Base-by-base conservation (phyloP, 2,888 invertebrate genomes). In the Drosophila ustulata region DNA sequence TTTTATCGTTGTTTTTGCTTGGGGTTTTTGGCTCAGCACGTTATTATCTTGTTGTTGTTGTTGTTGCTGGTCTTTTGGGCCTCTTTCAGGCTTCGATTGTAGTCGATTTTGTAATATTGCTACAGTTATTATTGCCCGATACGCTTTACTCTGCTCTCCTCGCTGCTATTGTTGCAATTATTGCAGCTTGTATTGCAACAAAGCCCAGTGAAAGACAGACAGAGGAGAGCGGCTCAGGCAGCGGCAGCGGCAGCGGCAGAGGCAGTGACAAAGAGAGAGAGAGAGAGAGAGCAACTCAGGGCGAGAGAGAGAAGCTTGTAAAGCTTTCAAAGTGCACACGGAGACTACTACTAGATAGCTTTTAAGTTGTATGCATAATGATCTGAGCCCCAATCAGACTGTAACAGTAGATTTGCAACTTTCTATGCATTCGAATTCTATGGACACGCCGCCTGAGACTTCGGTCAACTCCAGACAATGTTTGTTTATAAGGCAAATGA, bases 31-130 rank as follows among this genome's bases (percentile, higher is more conserved):
- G 34, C 59, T 70, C 18, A 56, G 45, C 51, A 57, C 57, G 51
- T 75, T 75, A 70, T 75, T 76, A 63, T 76, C 76, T 57, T 71
- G 28, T 30, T 76, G 74, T 77, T 75, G 50, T 58, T 57, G 47
- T 34, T 45, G 39, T 46, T 63, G 58, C 39, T 57, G 52, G 11
- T 56, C 32, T 53, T 59, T 73, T 50, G 62, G 61, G 64, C 62
- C 47, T 61, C 70, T 59, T 72, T 71, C 57, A 37, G 52, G 65
- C 73, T 76, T 61, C 77, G 56, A 64, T 68, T 47, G 80, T 43
- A 32, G 75, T 41, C 72, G 85, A 85, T 88, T 82, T 88, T 76
- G 88, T 85, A 88, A 88, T 87, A 84, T 79, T 77, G 80, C 88
- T 76, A 82, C 80, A 82, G 85, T 87, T 82, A 87, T 88, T 82